These are phyloP conservation scores for Sinocyclocheilus anshuiensis DNA, from an alignment of 2,113 vertebrate species.

Conservation along the genomic window DNA sequence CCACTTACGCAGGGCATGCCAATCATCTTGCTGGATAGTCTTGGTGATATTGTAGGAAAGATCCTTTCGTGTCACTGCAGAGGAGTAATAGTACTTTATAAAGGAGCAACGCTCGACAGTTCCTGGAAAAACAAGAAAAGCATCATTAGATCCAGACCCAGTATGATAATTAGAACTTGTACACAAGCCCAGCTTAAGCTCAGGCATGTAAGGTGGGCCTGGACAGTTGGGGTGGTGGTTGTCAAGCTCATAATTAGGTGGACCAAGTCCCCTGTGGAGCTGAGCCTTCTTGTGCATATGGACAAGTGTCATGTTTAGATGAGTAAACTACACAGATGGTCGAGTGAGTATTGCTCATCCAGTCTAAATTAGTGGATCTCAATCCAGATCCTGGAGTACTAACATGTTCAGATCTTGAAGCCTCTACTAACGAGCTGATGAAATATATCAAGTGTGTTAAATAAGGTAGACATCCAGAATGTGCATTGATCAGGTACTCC, in stretches of 20 bases:
- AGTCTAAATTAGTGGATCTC: slow-evolving; percentile 19
- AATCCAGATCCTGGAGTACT: neutral
- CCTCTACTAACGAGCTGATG: neutral
- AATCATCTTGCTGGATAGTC: slow-evolving; percentile 89
- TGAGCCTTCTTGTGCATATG: neutral
- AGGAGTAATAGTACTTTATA: slow-evolving; percentile 89
- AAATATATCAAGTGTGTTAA: neutral
- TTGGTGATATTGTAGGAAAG: slow-evolving; percentile 87
- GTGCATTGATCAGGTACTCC: neutral
- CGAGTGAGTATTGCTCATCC: slow-evolving; percentile 9
- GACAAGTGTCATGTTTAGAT: slow-evolving; percentile 4
- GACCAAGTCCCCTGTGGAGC: neutral
- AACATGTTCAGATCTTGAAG: neutral
- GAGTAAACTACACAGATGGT: slow-evolving; percentile 41
- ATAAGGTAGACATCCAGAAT: neutral
- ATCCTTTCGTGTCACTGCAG: slow-evolving; percentile 80
- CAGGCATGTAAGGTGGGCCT: neutral
- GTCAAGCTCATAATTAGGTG: neutral
- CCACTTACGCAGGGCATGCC: slow-evolving; percentile 87
- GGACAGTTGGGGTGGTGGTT: neutral
- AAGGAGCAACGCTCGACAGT: slow-evolving; percentile 76
- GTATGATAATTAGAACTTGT: neutral
- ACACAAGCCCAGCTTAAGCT: neutral
- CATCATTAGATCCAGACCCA: neutral
- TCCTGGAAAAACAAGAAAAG: slow-evolving; percentile 36